A percentile compares a stretch with the other conserved stretches of the same genome.
Conservation (phyloP, 2,888 invertebrate genomes). For the Papilio elwesi region DNA sequence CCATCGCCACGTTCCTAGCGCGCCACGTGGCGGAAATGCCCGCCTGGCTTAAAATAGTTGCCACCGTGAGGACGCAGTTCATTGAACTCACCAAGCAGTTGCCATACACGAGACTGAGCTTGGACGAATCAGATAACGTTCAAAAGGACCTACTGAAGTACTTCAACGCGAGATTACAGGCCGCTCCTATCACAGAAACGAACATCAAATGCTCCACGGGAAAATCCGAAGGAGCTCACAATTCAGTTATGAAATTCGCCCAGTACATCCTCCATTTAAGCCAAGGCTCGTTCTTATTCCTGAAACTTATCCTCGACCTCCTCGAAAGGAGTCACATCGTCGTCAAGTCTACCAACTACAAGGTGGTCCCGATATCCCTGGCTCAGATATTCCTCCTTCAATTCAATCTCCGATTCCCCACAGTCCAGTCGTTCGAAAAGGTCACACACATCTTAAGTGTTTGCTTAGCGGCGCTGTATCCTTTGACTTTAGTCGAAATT, state of each 20-base stretch:
- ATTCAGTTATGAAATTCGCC: conserved; percentile 91
- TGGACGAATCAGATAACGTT: conserved; percentile 91
- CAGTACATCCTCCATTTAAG: conserved; percentile 92
- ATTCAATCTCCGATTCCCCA: conserved; percentile 96
- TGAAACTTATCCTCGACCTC: conserved; percentile 95
- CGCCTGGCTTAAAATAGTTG: conserved; percentile 94
- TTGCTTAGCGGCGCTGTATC: conserved; percentile 95
- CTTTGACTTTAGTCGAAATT: conserved; percentile 94
- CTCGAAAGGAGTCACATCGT: conserved; percentile 96
- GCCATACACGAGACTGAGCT: conserved; percentile 90
- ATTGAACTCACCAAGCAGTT: conserved; percentile 92
- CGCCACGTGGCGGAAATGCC: conserved; percentile 92
- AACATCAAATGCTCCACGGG: conserved; percentile 89
- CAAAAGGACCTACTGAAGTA: conserved; percentile 95
- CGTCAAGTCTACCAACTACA: conserved; percentile 96
- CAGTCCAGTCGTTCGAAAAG: conserved; percentile 94
- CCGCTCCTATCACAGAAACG: conserved; percentile 92
- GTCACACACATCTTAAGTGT: conserved; percentile 94
- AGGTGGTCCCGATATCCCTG: conserved; percentile 94
- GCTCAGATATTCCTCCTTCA: conserved; percentile 95
- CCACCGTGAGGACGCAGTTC: conserved; percentile 93
- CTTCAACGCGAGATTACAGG: conserved; percentile 91
- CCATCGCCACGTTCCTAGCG: conserved; percentile 94
- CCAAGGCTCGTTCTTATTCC: conserved; percentile 95
- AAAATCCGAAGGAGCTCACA: conserved; percentile 86